Percentiles rank a stretch among this genome's conserved stretches.
Conservation (phyloP, 1,140 invertebrate genomes). For the Bombus pyrosoma region DNA sequence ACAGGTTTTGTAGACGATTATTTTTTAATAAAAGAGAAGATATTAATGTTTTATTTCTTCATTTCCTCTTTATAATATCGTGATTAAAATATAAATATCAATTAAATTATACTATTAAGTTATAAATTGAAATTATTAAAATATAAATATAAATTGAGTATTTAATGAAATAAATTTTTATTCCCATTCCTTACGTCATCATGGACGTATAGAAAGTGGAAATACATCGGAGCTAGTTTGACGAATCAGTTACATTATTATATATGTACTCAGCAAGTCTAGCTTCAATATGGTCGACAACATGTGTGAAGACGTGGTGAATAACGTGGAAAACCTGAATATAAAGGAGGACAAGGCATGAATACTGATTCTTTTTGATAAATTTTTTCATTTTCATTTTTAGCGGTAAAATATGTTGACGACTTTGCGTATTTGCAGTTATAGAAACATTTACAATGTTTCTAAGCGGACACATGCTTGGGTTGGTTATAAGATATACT, state of each 20-base stretch:
- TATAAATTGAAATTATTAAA: too few species aligned
- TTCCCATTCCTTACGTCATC: background rate
- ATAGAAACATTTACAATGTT: constrained; percentile 80
- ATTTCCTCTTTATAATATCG: background rate
- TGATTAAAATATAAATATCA: background rate
- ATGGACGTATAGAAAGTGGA: background rate
- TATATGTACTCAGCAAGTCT: background rate
- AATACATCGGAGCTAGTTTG: background rate
- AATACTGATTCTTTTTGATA: constrained; percentile 70
- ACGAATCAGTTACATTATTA: background rate
- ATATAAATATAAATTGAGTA: background rate
- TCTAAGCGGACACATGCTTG: constrained; percentile 75
- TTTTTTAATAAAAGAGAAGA: constrained; percentile 45
- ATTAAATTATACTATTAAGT: too few species aligned
- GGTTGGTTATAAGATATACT: constrained; percentile 76
- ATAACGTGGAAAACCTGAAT: constrained; percentile 83
- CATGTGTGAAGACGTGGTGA: constrained; percentile 82
- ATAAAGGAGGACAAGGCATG: constrained; percentile 87
- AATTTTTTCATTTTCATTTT: constrained; percentile 75
- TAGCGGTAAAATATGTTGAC: constrained; percentile 82
- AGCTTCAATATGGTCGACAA: constrained; percentile 47
- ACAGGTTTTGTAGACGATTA: constrained; percentile 19
- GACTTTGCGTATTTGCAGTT: constrained; percentile 81
- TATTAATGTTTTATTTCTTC: too few species aligned
- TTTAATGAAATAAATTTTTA: background rate